Base-by-base conservation (phyloP, 2,797 vertebrate species). In the Synanceia verrucosa region DNA sequence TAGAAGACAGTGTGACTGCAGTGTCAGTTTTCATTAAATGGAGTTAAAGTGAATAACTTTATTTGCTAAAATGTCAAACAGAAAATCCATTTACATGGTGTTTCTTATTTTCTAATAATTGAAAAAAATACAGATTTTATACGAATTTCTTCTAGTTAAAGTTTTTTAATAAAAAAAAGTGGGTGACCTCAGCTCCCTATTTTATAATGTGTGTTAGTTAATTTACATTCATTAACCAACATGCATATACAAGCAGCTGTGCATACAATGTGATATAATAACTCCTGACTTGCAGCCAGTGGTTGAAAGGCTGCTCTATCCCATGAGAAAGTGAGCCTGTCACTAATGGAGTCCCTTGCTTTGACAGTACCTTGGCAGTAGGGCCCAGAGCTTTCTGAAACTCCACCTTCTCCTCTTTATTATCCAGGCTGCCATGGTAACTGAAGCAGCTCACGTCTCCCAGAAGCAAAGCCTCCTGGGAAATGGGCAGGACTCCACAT, bases 301-400 rank as follows among this genome's bases (percentile, higher is more conserved):
- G 21, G n/a, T 48, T 68, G 24, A 63, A 70, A 62, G 65, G 41
- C 37, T 13, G 16, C 51, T 77, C 41, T 51, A 3, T 65, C 78
- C 70, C 71, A 47, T 43, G 56, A 79, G 65, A 81, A 76, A 70
- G 61, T 50, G 48, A 78, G 60, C 36, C 26, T 43, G 68, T 78
- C 79, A 68, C 77, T 86, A 88, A 89, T 82, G 76, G 65, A 90
- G 78, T 78, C 78, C 58, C 67, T 77, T 57, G 69, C 58, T 86
- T 81, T 86, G 85, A 86, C 78, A 65, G 81, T 95, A 98, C 98
- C 97, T 99, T 99, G 93, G 96, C 95, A 91, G 95, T 96, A 21
- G 96, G 97, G 44, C 97, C 98, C 87, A 99, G 93, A 76, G 96
- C 95, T 89, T 98, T 99, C 90, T 99, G 98, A 80, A 99, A 96